phyloP scores from a whole-genome alignment of 2,888 invertebrate species.

The Standfussiana lucernea region DNA sequence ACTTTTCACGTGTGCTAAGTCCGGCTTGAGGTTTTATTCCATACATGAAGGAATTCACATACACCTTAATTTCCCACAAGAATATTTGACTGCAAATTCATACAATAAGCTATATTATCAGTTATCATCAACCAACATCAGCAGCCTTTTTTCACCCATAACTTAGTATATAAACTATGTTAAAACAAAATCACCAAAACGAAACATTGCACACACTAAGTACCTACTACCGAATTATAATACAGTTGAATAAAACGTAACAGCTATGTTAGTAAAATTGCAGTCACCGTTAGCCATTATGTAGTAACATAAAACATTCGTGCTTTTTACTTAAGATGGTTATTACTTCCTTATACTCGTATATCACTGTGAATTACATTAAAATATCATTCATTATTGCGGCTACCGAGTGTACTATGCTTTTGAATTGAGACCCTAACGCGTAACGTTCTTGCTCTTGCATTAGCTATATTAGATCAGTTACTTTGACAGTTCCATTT shows the following conservation, averaged over 20 bases:
- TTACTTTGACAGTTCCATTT: slow-evolving; percentile 18
- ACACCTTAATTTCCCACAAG: not conserved
- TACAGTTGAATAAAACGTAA: slow-evolving; percentile 56
- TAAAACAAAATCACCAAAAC: slow-evolving; percentile 50
- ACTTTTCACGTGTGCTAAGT: not conserved
- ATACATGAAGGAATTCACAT: not conserved
- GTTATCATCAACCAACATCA: too few relatives aligned
- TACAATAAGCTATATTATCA: too few relatives aligned
- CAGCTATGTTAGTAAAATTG: slow-evolving; percentile 55
- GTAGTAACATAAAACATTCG: slow-evolving; percentile 48
- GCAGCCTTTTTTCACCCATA: too few relatives aligned
- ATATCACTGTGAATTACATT: slow-evolving; percentile 27
- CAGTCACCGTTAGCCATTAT: slow-evolving; percentile 56
- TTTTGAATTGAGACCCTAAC: slow-evolving; percentile 13
- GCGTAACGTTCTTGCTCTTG: not conserved
- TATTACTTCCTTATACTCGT: slow-evolving; percentile 65
- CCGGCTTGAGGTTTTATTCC: not conserved
- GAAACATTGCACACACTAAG: slow-evolving; percentile 44
- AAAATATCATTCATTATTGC: slow-evolving; percentile 30
- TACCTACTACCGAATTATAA: slow-evolving; percentile 45
- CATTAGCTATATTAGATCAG: not conserved
- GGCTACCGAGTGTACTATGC: not conserved
- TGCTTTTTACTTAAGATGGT: slow-evolving; percentile 39
- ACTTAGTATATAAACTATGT: too few relatives aligned
- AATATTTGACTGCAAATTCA: too few relatives aligned